Evolutionary conservation across 2,113 vertebrate species (phyloP).

Genomic region (Candoia aspera): DNA sequence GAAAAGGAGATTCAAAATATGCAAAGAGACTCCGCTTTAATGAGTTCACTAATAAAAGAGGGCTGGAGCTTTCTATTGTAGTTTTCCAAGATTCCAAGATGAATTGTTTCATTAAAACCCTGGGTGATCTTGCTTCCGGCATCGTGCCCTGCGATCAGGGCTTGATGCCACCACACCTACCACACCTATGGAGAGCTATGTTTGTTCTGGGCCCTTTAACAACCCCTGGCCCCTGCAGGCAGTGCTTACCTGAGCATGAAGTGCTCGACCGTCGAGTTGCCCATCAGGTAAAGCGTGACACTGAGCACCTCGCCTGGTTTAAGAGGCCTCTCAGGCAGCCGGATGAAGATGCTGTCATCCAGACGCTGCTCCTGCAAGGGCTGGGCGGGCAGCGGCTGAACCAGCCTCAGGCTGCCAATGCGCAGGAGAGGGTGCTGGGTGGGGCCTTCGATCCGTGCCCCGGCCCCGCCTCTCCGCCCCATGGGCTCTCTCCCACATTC

Average conservation of each 20-base stretch:
- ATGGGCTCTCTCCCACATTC: constrained; percentile 79
- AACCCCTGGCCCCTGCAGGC: rapidly evolving
- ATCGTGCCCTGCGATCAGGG: too few species aligned
- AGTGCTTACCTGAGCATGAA: constrained; percentile 89
- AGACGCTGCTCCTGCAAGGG: constrained; percentile 88
- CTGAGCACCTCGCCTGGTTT: constrained; percentile 90
- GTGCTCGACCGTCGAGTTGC: constrained; percentile 92
- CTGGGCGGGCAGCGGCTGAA: constrained; percentile 81
- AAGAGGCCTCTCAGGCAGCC: constrained; percentile 88
- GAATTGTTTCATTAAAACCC: neutral
- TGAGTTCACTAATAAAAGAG: neutral
- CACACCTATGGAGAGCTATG: neutral
- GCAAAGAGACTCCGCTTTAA: neutral
- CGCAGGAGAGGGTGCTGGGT: constrained; percentile 93
- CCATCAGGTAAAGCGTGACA: constrained; percentile 87
- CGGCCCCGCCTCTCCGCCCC: constrained; percentile 57
- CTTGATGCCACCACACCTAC: neutral
- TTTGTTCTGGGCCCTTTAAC: neutral
- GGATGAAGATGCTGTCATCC: constrained; percentile 90
- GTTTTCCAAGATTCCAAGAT: neutral
- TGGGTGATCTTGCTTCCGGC: neutral
- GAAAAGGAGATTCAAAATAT: neutral
- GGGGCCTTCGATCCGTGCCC: constrained; percentile 79
- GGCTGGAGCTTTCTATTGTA: neutral
- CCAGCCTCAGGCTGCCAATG: constrained; percentile 93